These are phyloP conservation scores for Epirrhoe alternata DNA, from an alignment of 2,888 invertebrate species.

Conservation along the genomic window DNA sequence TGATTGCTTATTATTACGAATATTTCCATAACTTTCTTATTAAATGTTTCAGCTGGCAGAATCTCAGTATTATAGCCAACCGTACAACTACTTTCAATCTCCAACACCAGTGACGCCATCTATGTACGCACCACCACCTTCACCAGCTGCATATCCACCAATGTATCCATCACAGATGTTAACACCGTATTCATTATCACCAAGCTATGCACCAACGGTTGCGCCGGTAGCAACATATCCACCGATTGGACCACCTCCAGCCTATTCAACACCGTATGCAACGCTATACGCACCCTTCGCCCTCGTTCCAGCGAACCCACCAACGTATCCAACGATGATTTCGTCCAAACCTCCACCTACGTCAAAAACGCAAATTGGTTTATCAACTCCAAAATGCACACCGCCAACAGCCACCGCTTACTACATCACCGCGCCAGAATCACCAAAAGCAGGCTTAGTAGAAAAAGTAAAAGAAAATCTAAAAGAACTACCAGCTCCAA, in stretches of 20 bases:
- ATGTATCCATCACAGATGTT: background rate
- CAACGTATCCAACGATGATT: conserved; percentile 8
- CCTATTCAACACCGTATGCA: background rate
- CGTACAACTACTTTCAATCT: conserved; percentile 25
- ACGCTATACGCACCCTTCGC: conserved; percentile 5
- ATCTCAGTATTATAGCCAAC: conserved; percentile 32
- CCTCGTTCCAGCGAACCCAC: background rate
- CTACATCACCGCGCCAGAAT: conserved; percentile 46
- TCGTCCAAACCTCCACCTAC: background rate
- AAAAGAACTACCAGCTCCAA: conserved; percentile 17
- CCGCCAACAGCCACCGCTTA: conserved; percentile 51
- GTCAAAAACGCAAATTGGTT: background rate
- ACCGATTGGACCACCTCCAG: background rate
- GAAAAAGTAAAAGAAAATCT: conserved; percentile 30
- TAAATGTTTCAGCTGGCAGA: conserved; percentile 31
- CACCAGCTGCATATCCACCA: background rate
- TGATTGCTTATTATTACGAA: too few relatives aligned
- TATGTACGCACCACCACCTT: background rate
- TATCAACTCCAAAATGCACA: conserved; percentile 42
- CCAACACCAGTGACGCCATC: conserved; percentile 8
- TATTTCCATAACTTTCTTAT: background rate
- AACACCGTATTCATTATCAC: background rate
- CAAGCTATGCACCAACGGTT: background rate
- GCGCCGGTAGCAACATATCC: conserved; percentile 11
- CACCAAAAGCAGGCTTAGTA: conserved; percentile 44